These are phyloP conservation scores for Diphyllodes magnificus DNA, from an alignment of 2,113 vertebrate genomes.

Conservation along the genomic window DNA sequence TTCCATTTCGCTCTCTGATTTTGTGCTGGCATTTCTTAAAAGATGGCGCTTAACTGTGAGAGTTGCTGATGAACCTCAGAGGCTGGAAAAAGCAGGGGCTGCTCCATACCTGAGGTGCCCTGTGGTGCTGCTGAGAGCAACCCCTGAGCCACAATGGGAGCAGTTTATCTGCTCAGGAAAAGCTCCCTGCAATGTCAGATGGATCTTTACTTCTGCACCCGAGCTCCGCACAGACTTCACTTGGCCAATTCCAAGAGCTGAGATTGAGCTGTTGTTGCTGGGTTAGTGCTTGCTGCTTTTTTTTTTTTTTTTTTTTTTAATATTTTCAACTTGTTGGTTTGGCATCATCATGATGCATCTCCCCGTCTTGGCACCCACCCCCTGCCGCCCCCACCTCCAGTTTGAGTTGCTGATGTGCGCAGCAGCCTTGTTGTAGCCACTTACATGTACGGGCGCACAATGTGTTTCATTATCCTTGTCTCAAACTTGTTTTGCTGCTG, in stretches of 20 bases:
- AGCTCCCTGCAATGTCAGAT: accelerated
- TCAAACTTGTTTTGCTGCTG: constrained; percentile 69
- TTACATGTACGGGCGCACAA: constrained; percentile 1
- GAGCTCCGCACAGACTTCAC: neutral
- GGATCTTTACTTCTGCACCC: neutral
- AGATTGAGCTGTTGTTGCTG: neutral
- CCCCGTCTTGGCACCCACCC: neutral
- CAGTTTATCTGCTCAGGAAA: neutral
- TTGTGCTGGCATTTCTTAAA: neutral
- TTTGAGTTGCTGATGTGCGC: neutral
- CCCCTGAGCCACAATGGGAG: accelerated
- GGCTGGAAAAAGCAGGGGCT: neutral
- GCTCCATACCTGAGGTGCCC: neutral
- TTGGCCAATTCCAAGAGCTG: neutral
- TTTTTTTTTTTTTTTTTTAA: too few species aligned
- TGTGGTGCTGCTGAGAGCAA: neutral
- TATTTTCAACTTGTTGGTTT: neutral
- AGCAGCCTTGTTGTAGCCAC: neutral
- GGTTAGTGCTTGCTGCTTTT: neutral
- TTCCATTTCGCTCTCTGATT: neutral
- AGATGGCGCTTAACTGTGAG: neutral
- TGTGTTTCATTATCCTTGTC: constrained; percentile 65
- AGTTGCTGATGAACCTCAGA: neutral
- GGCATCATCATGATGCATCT: neutral
- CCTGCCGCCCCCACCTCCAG: neutral